Base-by-base conservation (phyloP, 2,888 invertebrate species). In the Thereva nobilitata region DNA sequence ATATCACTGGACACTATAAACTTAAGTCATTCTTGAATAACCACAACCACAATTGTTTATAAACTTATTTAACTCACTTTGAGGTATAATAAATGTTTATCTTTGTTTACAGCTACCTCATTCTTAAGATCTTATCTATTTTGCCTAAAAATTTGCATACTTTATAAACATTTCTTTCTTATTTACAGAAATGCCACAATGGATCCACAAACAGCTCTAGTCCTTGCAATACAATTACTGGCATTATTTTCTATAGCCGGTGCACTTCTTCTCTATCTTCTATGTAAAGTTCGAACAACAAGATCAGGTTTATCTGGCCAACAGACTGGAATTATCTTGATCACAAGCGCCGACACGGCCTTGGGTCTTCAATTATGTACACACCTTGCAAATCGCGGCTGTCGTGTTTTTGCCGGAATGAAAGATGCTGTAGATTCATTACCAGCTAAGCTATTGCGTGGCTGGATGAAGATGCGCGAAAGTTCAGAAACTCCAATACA, bases 181-280 rank as follows among this genome's bases (percentile, higher is more conserved):
- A 23, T 23, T 73, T 73, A 1, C 72, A 80, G 80, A 75, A 64
- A 80, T 80, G 80, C 69, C 76, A 80, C 78, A 77, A 92, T 92
- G 92, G 92, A 92, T 78, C 87, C 89, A 76, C 89, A 90, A 76
- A 92, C 91, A 75, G 90, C 90, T 82, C 82, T 91, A 76, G 88
- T 91, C 42, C 83, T 92, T 78, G 90, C 90, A 74, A 86, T 92
- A 76, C 92, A 92, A 81, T 83, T 92, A 74, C 86, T 91, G 70
- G 92, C 92, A 37, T 83, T 92, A 56, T 90, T 90, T 81, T 90
- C 90, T 69, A 91, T 92, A 74, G 92, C 91, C 50, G 91, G 91
- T n/a, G 92, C 91, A 40, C 84, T 92, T 73, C 83, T 92, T 71
- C 83, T 91, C 73, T 92, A 92, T 77, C 82, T 92, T 72, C 83